Percentiles rank a stretch among this genome's conserved stretches.
phyloP scores from a whole-genome alignment of 2,888 invertebrate species.

The Agrochola circellaris region DNA sequence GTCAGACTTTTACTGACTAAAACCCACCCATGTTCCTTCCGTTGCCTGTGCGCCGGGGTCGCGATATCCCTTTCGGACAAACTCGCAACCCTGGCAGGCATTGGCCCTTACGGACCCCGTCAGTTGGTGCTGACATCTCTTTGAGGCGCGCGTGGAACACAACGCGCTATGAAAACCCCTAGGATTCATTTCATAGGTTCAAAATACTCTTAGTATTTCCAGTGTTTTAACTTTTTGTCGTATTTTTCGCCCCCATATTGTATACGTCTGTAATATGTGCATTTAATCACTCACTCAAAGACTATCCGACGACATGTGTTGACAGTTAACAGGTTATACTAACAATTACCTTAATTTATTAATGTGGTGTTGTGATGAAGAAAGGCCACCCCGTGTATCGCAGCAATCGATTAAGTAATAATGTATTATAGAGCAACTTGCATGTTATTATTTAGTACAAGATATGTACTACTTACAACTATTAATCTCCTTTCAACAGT shows the following conservation, averaged over 20 bases:
- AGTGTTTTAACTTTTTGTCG: neutral
- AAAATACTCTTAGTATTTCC: neutral
- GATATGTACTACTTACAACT: neutral
- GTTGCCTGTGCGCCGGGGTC: too few species aligned
- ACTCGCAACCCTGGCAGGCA: too few species aligned
- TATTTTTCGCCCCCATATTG: neutral
- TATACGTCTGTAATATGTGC: neutral
- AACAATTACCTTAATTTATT: slow-evolving; percentile 33
- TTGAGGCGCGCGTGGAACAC: too few species aligned
- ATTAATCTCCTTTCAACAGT: neutral
- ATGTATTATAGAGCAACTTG: slow-evolving; percentile 1
- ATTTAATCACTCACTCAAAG: slow-evolving; percentile 4
- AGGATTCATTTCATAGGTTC: neutral
- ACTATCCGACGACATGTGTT: neutral
- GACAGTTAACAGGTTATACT: slow-evolving; percentile 14
- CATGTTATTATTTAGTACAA: neutral
- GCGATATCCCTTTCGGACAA: too few species aligned
- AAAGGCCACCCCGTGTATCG: slow-evolving; percentile 3
- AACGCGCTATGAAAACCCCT: too few species aligned
- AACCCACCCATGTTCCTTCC: too few species aligned
- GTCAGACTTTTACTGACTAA: too few species aligned
- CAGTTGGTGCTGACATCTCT: too few species aligned
- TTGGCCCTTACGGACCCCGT: too few species aligned
- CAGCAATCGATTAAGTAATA: slow-evolving; percentile 6
- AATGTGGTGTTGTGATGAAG: slow-evolving; percentile 5